These are phyloP conservation scores for Pagetopsis macropterus DNA, from an alignment of 2,797 vertebrate species.

Conservation along the genomic window DNA sequence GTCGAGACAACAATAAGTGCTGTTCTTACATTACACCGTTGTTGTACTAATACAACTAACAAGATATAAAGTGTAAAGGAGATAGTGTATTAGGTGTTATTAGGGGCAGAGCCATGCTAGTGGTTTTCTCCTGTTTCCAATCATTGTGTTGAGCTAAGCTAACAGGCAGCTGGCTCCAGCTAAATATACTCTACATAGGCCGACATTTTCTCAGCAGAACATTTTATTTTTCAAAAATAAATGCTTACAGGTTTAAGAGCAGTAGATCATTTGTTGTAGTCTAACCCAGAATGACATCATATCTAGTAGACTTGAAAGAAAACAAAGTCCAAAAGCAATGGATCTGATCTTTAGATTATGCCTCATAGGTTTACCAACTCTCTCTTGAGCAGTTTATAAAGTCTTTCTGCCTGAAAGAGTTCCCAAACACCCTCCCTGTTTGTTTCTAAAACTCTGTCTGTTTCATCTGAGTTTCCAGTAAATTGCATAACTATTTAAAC, in stretches of 20 bases:
- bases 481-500: neutral
- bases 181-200: neutral
- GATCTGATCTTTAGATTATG: neutral
- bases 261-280: neutral
- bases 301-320: neutral
- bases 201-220: no score
- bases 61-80: no score
- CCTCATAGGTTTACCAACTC: neutral
- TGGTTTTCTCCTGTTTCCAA: no score
- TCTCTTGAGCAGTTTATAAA: neutral
- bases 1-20: no score
- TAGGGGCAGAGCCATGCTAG: no score
- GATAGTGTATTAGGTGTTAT: no score
- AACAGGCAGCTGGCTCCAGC: neutral
- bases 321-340: neutral
- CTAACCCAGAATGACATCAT: neutral
- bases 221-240: no score
- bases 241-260: neutral
- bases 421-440: neutral
- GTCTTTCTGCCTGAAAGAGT: neutral
- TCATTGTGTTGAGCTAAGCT: neutral
- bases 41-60: neutral
- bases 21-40: neutral
- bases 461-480: slow-evolving; percentile 7
- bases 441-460: neutral